Evolutionary conservation across 2,113 vertebrate species (phyloP).

Genomic region (Cyphomyrus plagiostoma): DNA sequence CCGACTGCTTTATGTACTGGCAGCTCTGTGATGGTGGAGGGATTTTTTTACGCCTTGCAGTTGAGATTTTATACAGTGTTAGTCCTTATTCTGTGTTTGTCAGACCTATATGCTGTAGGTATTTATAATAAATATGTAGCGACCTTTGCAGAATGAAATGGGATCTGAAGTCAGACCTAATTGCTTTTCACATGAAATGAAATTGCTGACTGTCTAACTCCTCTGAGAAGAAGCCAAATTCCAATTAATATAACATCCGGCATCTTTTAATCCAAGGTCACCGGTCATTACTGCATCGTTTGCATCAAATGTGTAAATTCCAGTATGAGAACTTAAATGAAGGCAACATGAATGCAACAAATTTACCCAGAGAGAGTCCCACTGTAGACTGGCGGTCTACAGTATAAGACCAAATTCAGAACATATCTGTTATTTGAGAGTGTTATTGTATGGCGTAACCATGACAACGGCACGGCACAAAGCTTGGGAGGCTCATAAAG

Average conservation of each 20-base stretch:
- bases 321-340: background rate
- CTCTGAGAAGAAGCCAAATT: background rate
- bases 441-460: background rate
- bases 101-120: background rate
- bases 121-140: background rate
- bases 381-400: background rate
- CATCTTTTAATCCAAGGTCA: background rate
- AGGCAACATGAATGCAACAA: background rate
- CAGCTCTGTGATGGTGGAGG: background rate
- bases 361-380: background rate
- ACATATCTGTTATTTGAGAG: background rate
- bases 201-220: background rate
- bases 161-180: background rate
- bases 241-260: background rate
- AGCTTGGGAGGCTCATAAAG: background rate
- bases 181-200: background rate
- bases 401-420: background rate
- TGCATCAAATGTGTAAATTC: background rate
- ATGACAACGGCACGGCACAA: background rate
- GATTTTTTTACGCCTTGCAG: background rate
- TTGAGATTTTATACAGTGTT: background rate
- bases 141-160: slow-evolving; percentile 21
- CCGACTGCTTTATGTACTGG: slow-evolving; percentile 15
- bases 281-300: background rate
- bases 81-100: background rate